Conservation (phyloP, 2,888 invertebrate genomes). For the Hypsopygia costalis region DNA sequence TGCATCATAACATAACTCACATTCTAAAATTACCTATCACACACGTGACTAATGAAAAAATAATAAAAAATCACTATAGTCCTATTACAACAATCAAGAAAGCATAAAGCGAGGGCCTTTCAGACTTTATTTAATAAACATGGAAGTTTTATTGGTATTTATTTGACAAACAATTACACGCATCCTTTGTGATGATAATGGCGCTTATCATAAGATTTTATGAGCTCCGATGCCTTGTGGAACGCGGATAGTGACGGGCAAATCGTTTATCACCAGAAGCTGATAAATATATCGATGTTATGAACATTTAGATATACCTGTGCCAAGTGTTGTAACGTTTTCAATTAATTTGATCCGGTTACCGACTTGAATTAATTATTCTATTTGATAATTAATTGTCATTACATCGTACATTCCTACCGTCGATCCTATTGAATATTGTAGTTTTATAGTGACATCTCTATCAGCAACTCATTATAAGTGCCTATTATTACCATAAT, state of each 20-base stretch:
- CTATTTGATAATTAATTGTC: too few species aligned
- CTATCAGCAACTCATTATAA: too few species aligned
- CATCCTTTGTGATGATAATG: conserved; percentile 77
- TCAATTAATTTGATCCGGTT: too few species aligned
- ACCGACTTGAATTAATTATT: too few species aligned
- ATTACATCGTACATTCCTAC: too few species aligned
- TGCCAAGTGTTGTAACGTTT: too few species aligned
- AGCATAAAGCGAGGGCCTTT: conserved; percentile 47
- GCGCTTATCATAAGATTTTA: conserved; percentile 73
- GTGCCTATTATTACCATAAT: too few species aligned
- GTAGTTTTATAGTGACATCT: too few species aligned
- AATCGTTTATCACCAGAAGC: conserved; percentile 21
- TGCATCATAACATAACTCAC: conserved; percentile 3
- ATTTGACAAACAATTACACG: conserved; percentile 80
- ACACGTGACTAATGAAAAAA: conserved; percentile 7
- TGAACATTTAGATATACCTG: too few species aligned
- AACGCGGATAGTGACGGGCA: conserved; percentile 31
- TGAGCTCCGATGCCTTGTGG: conserved; percentile 38
- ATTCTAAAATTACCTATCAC: conserved; percentile 4
- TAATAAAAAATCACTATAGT: conserved; percentile 28
- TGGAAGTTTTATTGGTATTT: conserved; percentile 76
- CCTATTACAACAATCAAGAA: conserved; percentile 46
- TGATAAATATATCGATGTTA: conserved; percentile 16
- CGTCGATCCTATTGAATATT: too few species aligned
- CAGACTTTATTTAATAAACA: conserved; percentile 76